A percentile compares a stretch with the other conserved stretches of the same genome.
These are phyloP conservation scores for Rhodeus uyekii DNA, from an alignment of 2,797 vertebrate genomes.

Conservation along the genomic window DNA sequence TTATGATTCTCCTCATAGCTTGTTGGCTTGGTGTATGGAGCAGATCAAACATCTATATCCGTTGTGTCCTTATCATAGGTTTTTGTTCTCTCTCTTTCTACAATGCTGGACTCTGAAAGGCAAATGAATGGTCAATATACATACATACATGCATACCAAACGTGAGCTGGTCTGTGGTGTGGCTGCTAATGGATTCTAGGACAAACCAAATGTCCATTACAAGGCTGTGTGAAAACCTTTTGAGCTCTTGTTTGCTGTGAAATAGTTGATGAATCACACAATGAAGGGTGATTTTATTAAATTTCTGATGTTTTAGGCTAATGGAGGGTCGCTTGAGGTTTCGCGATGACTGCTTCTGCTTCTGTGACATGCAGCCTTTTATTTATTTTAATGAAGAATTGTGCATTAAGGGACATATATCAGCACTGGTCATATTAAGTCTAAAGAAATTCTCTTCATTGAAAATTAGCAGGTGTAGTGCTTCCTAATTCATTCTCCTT, in stretches of 20 bases:
- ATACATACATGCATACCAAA: background rate
- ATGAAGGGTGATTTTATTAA: constrained; percentile 41
- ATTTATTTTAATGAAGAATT: constrained; percentile 12
- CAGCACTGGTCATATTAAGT: background rate
- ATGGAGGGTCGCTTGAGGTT: constrained; percentile 2
- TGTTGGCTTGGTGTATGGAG: background rate
- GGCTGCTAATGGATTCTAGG: constrained; percentile 35
- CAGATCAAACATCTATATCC: constrained; percentile 1
- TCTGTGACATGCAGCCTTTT: background rate
- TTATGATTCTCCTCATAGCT: background rate
- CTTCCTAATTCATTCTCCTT: background rate
- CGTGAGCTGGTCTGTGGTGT: constrained; percentile 7
- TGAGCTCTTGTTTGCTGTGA: constrained; percentile 9
- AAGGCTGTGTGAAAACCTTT: constrained; percentile 16
- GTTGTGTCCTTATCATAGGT: background rate
- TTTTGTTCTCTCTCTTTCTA: background rate
- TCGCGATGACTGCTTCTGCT: background rate
- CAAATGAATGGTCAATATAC: constrained; percentile 16
- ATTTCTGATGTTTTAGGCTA: constrained; percentile 12
- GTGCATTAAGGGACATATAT: background rate
- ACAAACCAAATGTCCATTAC: constrained; percentile 33
- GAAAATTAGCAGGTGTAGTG: background rate
- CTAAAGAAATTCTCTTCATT: background rate
- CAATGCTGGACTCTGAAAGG: background rate
- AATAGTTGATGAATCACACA: constrained; percentile 6